phyloP scores from a whole-genome alignment of 2,888 invertebrate genomes.

The Iphiclides podalirius region DNA sequence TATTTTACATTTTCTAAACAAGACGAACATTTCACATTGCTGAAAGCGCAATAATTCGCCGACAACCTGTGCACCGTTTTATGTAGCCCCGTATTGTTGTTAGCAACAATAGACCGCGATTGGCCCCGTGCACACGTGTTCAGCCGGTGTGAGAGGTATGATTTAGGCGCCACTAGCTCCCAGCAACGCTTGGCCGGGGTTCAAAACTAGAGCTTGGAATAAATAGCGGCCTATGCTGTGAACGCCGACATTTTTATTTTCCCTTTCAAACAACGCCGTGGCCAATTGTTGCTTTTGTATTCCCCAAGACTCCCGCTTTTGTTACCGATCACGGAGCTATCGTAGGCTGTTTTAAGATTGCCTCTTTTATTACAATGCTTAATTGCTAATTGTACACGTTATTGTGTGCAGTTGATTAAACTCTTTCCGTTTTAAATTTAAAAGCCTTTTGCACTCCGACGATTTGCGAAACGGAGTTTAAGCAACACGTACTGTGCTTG shows the following conservation, averaged over 20 bases:
- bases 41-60: not conserved
- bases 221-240: constrained; percentile 41
- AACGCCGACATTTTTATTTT: constrained; percentile 44
- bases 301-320: constrained; percentile 37
- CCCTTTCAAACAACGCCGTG: constrained; percentile 43
- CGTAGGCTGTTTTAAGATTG: constrained; percentile 6
- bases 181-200: constrained; percentile 53
- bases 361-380: constrained; percentile 11
- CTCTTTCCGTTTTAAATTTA: not conserved
- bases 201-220: constrained; percentile 53
- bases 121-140: constrained; percentile 23
- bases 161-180: constrained; percentile 52
- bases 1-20: not conserved
- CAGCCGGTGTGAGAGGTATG: constrained; percentile 31
- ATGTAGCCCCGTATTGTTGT: constrained; percentile 5
- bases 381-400: constrained; percentile 5
- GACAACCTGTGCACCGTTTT: not conserved
- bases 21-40: not conserved
- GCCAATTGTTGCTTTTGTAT: constrained; percentile 54
- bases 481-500: no score
- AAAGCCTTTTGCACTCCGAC: no score
- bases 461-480: no score
- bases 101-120: constrained; percentile 14
- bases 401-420: not conserved
- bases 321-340: constrained; percentile 20